A percentile compares a stretch with the other conserved stretches of the same genome.
phyloP scores from a whole-genome alignment of 1,140 invertebrate species.

The Penaeus vannamei region DNA sequence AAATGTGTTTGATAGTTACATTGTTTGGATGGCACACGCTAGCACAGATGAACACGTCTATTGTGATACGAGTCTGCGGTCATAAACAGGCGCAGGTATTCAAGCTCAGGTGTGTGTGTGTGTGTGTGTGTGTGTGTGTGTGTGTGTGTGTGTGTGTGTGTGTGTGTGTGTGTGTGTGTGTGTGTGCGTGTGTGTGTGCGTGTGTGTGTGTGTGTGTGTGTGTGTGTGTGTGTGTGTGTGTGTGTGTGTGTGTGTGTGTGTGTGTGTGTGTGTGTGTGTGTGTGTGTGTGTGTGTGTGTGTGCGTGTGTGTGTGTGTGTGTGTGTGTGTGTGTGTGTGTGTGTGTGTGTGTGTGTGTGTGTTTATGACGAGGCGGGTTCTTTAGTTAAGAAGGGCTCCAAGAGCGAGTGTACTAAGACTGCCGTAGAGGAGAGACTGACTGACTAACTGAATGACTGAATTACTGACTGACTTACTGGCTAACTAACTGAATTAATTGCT shows the following conservation, averaged over 20 bases:
- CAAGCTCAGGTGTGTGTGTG: background rate
- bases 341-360: background rate
- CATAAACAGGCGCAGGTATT: too few species aligned
- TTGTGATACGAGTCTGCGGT: too few species aligned
- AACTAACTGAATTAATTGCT: too few species aligned
- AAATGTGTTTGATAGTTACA: background rate
- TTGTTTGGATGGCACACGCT: too few species aligned
- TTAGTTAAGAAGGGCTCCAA: too few species aligned
- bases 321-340: background rate
- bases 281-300: background rate
- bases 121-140: constrained; percentile 4
- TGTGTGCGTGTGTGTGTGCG: background rate
- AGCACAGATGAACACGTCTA: too few species aligned
- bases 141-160: background rate
- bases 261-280: background rate
- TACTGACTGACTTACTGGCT: too few species aligned
- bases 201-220: background rate
- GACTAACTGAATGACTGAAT: too few species aligned
- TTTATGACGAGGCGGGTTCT: too few species aligned
- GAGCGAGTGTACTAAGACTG: too few species aligned
- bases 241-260: constrained; percentile 3
- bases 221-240: background rate
- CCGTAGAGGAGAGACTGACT: too few species aligned
- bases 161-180: background rate
- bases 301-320: background rate